These are phyloP conservation scores for Ophioderma brevispina DNA, from an alignment of 35 echinoderm and acorn worm genomes.

Conservation along the genomic window DNA sequence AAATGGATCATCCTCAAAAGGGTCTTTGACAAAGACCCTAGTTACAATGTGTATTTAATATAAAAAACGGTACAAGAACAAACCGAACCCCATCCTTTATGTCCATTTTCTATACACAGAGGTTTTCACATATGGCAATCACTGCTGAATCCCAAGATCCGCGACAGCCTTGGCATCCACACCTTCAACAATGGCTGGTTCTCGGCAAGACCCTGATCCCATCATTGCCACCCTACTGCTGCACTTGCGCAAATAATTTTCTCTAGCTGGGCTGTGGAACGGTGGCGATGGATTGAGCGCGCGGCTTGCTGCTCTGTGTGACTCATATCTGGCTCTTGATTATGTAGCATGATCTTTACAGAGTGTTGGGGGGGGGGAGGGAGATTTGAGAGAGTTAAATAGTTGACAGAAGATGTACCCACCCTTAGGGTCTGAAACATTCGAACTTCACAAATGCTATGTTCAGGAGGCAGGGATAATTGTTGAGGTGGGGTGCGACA, in stretches of 20 bases:
- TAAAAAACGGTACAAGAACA: too few species aligned
- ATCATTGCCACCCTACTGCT: conserved; percentile 56
- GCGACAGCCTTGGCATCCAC: conserved; percentile 23
- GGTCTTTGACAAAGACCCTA: too few species aligned
- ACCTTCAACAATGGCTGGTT: conserved; percentile 29
- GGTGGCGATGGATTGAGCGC: conserved; percentile 47
- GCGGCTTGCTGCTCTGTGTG: conserved; percentile 59
- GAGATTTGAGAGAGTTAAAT: conserved; percentile 74
- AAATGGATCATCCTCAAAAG: conserved; percentile 54
- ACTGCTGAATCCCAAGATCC: conserved; percentile 31
- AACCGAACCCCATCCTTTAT: conserved; percentile 35
- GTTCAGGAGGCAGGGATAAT: conserved; percentile 80
- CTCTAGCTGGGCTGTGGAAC: conserved; percentile 50
- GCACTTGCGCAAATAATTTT: conserved; percentile 66
- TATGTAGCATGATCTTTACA: conserved; percentile 23
- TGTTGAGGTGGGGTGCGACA: conserved; percentile 47
- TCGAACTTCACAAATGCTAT: conserved; percentile 74
- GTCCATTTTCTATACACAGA: conserved; percentile 41
- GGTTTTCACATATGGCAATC: conserved; percentile 47
- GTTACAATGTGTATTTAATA: too few species aligned
- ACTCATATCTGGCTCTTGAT: conserved; percentile 61
- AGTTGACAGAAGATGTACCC: conserved; percentile 43
- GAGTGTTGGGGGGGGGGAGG: conserved; percentile 27
- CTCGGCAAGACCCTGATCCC: conserved; percentile 51
- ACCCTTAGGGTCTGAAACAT: conserved; percentile 32